These are phyloP conservation scores for Zoanthus gigantus DNA, from an alignment of 92 coral and sea anemone species.

Conservation along the genomic window DNA sequence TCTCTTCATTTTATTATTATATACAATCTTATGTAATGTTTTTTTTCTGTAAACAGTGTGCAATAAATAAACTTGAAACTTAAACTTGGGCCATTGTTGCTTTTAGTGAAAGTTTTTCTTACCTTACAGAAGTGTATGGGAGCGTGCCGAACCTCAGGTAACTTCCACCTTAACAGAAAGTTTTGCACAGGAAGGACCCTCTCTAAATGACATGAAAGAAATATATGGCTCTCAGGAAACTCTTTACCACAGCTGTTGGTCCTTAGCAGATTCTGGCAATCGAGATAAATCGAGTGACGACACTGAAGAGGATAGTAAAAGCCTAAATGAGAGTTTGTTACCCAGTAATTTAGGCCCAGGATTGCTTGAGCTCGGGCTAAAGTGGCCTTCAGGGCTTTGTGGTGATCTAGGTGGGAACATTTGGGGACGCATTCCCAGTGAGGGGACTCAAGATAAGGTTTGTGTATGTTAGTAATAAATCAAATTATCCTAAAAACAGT, in stretches of 20 bases:
- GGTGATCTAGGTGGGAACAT: constrained; percentile 63
- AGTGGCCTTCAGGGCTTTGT: constrained; percentile 75
- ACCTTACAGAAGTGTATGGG: constrained; percentile 92
- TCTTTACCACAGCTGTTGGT: constrained; percentile 97
- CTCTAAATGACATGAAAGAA: constrained; percentile 65
- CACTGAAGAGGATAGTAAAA: constrained; percentile 81
- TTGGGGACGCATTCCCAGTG: constrained; percentile 85
- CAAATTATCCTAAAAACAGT: no score
- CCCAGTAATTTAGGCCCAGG: constrained; percentile 78
- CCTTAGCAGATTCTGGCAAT: constrained; percentile 78
- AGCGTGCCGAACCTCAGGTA: constrained; percentile 67
- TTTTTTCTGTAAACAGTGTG: no score
- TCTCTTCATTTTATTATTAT: no score
- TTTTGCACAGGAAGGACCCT: constrained; percentile 34
- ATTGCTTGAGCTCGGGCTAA: constrained; percentile 82
- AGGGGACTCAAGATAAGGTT: constrained; percentile 62
- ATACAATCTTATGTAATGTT: no score
- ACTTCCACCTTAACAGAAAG: constrained; percentile 13
- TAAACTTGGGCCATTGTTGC: neutral
- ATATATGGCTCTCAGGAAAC: constrained; percentile 93
- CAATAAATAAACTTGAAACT: no score
- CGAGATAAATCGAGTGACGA: constrained; percentile 57
- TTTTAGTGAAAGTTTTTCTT: constrained; percentile 4
- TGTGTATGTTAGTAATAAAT: neutral
- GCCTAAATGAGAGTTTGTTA: constrained; percentile 77